Conservation (phyloP, 2,797 vertebrate genomes). For the Squalus acanthias region DNA sequence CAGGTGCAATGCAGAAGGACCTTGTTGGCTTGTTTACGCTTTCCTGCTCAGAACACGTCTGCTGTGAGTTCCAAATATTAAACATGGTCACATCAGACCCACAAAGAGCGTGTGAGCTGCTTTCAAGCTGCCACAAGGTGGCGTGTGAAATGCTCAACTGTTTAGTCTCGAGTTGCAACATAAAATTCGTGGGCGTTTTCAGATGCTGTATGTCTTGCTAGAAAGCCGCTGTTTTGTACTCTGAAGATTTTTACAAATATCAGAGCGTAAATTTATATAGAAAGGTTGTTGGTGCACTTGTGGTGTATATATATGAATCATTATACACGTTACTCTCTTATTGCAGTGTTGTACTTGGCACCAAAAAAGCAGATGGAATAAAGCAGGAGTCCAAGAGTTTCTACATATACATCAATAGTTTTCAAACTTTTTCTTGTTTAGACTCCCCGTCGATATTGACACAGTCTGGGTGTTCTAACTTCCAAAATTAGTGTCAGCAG, state of each 20-base stretch:
- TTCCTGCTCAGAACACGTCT: neutral
- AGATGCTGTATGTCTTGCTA: neutral
- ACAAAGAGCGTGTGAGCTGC: neutral
- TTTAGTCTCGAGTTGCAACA: neutral
- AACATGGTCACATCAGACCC: neutral
- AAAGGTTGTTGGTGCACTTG: neutral
- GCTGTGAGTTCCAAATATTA: constrained; percentile 1
- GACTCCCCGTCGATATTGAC: neutral
- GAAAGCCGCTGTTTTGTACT: neutral
- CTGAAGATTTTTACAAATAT: neutral
- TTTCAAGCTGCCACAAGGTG: neutral
- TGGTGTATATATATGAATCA: neutral
- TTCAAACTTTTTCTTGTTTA: no score
- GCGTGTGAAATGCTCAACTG: neutral
- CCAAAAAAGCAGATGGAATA: neutral
- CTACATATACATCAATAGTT: neutral
- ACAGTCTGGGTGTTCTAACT: neutral
- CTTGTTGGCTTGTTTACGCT: constrained; percentile 15
- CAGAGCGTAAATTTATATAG: neutral
- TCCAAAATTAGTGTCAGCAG: neutral
- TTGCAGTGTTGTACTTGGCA: neutral
- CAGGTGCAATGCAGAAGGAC: constrained; percentile 33
- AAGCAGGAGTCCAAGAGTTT: neutral
- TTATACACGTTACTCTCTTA: neutral
- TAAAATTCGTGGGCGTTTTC: neutral